Conservation (phyloP, 2,113 vertebrate genomes). For the Ctenodactylus gundi region DNA sequence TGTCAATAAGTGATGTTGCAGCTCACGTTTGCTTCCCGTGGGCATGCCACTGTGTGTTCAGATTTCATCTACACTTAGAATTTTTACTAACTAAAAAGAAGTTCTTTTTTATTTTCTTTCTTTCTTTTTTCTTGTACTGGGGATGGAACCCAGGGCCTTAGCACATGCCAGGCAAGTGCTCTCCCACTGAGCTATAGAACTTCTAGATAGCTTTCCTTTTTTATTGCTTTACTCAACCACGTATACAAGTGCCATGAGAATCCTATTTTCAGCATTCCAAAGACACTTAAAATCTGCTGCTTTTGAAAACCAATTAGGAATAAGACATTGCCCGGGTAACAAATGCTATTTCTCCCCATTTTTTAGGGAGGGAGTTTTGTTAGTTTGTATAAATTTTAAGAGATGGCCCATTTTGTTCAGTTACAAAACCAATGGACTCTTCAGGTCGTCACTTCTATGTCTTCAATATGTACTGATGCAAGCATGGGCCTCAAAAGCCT, state of each 20-base stretch:
- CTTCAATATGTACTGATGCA: neutral
- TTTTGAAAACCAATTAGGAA: conserved; percentile 25
- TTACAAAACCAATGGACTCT: neutral
- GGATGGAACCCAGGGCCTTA: too few relatives aligned
- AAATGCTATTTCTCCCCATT: neutral
- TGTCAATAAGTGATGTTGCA: too few relatives aligned
- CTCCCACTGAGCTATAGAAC: too few relatives aligned
- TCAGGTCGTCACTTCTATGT: conserved; percentile 25
- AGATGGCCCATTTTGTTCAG: neutral
- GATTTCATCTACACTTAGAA: neutral
- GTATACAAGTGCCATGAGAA: neutral
- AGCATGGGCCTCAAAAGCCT: neutral
- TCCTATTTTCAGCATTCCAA: neutral
- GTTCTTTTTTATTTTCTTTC: too few relatives aligned
- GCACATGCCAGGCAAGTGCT: too few relatives aligned
- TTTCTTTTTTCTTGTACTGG: too few relatives aligned
- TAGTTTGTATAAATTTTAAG: conserved; percentile 13
- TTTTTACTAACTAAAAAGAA: conserved; percentile 20
- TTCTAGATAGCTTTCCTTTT: conserved; percentile 15
- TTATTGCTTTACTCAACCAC: neutral
- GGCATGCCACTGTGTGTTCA: too few relatives aligned
- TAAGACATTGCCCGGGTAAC: neutral
- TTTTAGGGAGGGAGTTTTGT: too few relatives aligned
- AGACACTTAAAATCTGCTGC: conserved; percentile 9
- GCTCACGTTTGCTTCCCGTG: too few relatives aligned